Percentiles rank a stretch among this genome's conserved stretches.
phyloP scores from a whole-genome alignment of 2,113 vertebrate genomes.

The Erythrolamprus reginae region DNA sequence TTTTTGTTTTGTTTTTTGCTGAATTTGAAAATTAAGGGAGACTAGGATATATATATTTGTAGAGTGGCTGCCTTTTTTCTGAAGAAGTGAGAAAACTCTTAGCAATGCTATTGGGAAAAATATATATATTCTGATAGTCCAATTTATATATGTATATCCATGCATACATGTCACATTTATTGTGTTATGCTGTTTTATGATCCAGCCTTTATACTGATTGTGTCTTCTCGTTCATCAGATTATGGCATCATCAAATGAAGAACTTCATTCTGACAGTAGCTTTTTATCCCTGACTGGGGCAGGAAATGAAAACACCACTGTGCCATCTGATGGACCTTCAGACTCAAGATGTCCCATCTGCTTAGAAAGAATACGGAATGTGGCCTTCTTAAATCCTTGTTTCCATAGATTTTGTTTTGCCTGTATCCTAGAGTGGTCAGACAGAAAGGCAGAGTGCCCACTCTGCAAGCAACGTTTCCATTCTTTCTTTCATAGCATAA shows the following conservation, averaged over 20 bases:
- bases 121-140: not conserved
- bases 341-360: conserved; percentile 38
- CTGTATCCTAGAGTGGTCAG: not conserved
- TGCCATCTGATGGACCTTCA: conserved; percentile 14
- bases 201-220: not conserved
- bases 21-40: too few species aligned
- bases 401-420: not conserved
- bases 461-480: not conserved
- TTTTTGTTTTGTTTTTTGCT: too few species aligned
- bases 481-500: not conserved
- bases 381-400: not conserved
- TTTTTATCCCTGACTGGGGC: conserved; percentile 9
- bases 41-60: too few species aligned
- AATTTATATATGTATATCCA: not conserved
- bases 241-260: conserved; percentile 25
- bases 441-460: not conserved
- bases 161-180: not conserved
- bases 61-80: not conserved
- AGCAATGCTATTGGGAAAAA: not conserved
- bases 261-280: conserved; percentile 13
- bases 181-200: not conserved
- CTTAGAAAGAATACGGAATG: not conserved
- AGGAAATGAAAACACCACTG: conserved; percentile 6
- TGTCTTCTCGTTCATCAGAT: conserved; percentile 9
- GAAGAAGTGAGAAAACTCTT: not conserved